Base-by-base conservation (phyloP, 2,797 vertebrate genomes). In the Falco peregrinus region DNA sequence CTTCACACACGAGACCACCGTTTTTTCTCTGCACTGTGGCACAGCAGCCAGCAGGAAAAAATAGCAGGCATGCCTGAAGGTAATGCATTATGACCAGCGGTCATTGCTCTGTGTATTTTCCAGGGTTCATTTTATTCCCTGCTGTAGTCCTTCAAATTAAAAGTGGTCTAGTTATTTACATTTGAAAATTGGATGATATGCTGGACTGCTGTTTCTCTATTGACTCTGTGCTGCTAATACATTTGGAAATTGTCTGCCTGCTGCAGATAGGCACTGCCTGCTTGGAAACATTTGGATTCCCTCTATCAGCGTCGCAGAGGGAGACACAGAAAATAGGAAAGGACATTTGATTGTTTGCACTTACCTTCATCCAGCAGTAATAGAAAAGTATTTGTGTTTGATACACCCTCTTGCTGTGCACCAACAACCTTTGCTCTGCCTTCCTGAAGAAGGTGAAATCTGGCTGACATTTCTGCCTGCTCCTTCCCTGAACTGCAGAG, bases 101-200 rank as follows among this genome's bases (percentile, higher is more conserved):
- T 64, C 88, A 74, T 16, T 63, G 86, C 90, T 67, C 12, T 53
- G 56, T 92, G 86, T 77, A n/a, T 74, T 90, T 96, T 92, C 74
- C 90, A 54, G 84, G 86, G 64, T 67, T 92, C 4, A 0, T 86
- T 95, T 83, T 95, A 96, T 94, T 95, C 95, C 95, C 95, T 71
- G 78, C 87, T 90, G 94, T 54, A 85, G 78, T 53, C 60, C 84
- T 87, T 95, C 86, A 90, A 96, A 96, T 94, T 96, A 95, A 93
- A 92, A 94, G 92, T 31, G 47, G 94, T 68, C 94, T 74, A 33
- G 88, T 93, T 97, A 96, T 97, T 97, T 97, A 97, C 94, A 95
- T 96, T 93, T 95, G 93, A 92, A 97, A 96, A 96, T 94, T 96
- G 95, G 94, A 95, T 96, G 90, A 95, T 93, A 80, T 83, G 91